phyloP scores from a whole-genome alignment of 2,888 invertebrate species.

The Cephus nigrinus region DNA sequence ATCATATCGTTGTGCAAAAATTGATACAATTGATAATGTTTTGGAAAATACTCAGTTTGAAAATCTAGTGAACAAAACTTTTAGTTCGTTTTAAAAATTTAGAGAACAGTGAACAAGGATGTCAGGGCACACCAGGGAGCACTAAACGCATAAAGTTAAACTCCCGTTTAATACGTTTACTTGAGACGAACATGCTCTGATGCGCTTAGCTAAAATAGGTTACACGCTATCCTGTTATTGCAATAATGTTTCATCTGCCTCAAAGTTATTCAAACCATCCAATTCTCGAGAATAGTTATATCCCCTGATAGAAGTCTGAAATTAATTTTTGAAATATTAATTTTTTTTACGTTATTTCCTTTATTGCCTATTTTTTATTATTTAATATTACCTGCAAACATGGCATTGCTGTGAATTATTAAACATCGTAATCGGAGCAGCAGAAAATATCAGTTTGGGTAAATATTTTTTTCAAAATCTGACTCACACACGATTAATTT shows the following conservation, averaged over 20 bases:
- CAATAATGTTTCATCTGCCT: not conserved
- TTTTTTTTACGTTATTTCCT: not conserved
- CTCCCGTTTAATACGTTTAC: constrained; percentile 63
- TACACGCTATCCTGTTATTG: constrained; percentile 39
- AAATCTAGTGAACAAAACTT: constrained; percentile 23
- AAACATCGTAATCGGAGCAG: not conserved
- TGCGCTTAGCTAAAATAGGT: constrained; percentile 60
- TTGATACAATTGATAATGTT: no score
- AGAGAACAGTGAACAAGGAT: constrained; percentile 39
- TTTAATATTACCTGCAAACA: not conserved
- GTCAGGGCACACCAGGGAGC: constrained; percentile 51
- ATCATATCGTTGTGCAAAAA: no score
- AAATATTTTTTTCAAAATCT: not conserved
- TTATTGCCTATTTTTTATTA: not conserved
- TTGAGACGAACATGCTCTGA: constrained; percentile 57
- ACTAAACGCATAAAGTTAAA: constrained; percentile 57
- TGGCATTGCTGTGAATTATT: not conserved
- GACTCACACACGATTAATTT: not conserved
- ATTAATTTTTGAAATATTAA: not conserved
- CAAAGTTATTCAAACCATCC: not conserved
- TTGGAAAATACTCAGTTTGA: no score
- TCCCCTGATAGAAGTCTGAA: not conserved
- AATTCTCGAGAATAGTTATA: not conserved
- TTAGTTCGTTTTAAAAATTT: constrained; percentile 25
- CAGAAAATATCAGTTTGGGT: not conserved